These are phyloP conservation scores for Chionomys nivalis DNA, from an alignment of 2,113 vertebrate species.

Conservation along the genomic window DNA sequence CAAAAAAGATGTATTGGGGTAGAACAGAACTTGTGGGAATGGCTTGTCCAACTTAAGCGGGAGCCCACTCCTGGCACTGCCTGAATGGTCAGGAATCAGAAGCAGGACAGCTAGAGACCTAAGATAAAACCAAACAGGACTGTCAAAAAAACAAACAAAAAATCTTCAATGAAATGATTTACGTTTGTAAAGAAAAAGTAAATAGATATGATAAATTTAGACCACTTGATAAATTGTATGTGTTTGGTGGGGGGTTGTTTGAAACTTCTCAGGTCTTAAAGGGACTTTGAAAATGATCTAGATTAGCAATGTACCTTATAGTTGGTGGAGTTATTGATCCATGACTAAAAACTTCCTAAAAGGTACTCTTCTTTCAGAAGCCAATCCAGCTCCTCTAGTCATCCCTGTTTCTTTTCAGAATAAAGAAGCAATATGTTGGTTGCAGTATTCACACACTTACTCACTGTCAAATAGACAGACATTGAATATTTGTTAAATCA, in stretches of 20 bases:
- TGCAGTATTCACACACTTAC: neutral
- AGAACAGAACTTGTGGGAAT: neutral
- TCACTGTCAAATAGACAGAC: neutral
- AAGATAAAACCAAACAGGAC: neutral
- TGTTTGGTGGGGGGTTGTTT: neutral
- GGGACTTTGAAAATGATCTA: neutral
- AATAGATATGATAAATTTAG: conserved; percentile 1
- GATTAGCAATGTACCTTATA: neutral
- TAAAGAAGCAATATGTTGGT: neutral
- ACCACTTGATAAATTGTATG: neutral
- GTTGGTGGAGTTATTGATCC: neutral
- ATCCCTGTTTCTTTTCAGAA: neutral
- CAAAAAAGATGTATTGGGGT: too few relatives aligned
- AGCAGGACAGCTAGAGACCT: neutral
- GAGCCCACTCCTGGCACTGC: neutral
- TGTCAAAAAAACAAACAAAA: neutral
- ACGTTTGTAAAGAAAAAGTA: neutral
- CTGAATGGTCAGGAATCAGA: neutral
- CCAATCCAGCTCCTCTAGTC: neutral
- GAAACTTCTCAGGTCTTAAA: neutral
- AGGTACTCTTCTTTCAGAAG: neutral
- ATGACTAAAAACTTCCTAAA: neutral
- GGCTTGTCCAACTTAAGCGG: neutral
- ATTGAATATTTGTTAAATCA: neutral
- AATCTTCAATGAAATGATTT: neutral